A percentile compares a stretch with the other conserved stretches of the same genome.
Conservation (phyloP, 2,113 vertebrate species). For the Oreochromis niloticus region DNA sequence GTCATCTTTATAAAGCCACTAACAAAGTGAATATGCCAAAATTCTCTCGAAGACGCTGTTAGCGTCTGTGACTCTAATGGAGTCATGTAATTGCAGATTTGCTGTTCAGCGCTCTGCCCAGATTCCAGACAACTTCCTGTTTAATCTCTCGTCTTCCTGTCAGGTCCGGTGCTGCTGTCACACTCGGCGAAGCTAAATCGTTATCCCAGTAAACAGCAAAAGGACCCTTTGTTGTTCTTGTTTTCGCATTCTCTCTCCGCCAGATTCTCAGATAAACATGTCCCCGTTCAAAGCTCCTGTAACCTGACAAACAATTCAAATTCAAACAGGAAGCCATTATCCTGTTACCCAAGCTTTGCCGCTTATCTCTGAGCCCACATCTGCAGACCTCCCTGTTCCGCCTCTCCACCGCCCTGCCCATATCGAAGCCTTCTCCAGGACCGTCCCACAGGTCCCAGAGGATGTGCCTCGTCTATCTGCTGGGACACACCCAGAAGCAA, state of each 20-base stretch:
- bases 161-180: conserved; percentile 5
- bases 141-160: conserved; percentile 61
- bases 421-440: conserved; percentile 4
- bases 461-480: conserved; percentile 59
- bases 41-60: not conserved
- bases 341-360: conserved; percentile 38
- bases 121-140: conserved; percentile 61
- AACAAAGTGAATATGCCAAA: not conserved
- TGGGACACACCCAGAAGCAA: conserved; percentile 47
- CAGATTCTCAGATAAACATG: conserved; percentile 51
- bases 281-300: conserved; percentile 46
- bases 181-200: conserved; percentile 22
- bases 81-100: not conserved
- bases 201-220: conserved; percentile 36
- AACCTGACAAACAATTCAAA: conserved; percentile 43
- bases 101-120: not conserved
- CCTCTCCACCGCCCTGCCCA: conserved; percentile 9
- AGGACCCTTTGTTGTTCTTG: conserved; percentile 44
- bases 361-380: conserved; percentile 71
- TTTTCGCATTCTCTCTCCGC: conserved; percentile 12
- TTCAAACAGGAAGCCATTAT: conserved; percentile 75
- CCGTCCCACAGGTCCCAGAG: conserved; percentile 7
- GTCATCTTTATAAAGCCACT: not conserved
- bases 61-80: not conserved
- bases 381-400: conserved; percentile 45